A percentile compares a stretch with the other conserved stretches of the same genome.
Evolutionary conservation across 2,797 vertebrate genomes (phyloP).

Genomic region (Ibycter americanus): DNA sequence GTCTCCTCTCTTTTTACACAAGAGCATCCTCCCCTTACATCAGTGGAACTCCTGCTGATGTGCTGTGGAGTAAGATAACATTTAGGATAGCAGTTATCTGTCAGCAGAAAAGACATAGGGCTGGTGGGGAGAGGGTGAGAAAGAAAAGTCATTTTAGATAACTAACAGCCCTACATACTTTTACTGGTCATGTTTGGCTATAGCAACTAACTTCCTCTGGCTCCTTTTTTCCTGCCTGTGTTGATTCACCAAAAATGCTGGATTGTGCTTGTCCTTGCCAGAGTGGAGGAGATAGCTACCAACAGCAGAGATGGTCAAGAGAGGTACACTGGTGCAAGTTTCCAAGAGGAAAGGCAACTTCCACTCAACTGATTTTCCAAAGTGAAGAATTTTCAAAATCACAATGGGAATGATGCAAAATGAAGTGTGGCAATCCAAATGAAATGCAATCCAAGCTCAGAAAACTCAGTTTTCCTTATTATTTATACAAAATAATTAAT

Average conservation of each 20-base stretch:
- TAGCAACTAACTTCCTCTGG: background rate
- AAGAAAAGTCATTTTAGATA: background rate
- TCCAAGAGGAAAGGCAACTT: background rate
- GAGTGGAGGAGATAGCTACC: background rate
- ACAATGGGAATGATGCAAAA: background rate
- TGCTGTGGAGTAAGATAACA: background rate
- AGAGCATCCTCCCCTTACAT: background rate
- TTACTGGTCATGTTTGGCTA: background rate
- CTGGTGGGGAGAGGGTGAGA: background rate
- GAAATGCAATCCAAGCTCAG: background rate
- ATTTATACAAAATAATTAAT: background rate
- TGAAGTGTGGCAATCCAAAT: background rate
- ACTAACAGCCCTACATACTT: background rate
- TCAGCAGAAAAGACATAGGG: background rate
- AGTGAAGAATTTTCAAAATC: constrained; percentile 3
- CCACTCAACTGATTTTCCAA: background rate
- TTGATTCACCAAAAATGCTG: background rate
- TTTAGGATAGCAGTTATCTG: background rate
- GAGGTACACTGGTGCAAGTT: background rate
- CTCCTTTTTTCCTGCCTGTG: background rate
- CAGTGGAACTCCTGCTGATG: background rate
- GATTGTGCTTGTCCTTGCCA: background rate
- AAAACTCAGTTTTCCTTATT: background rate
- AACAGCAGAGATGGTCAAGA: background rate
- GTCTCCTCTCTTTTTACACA: background rate